phyloP scores from a whole-genome alignment of 2,797 vertebrate genomes.

The Distichodus sexfasciatus region DNA sequence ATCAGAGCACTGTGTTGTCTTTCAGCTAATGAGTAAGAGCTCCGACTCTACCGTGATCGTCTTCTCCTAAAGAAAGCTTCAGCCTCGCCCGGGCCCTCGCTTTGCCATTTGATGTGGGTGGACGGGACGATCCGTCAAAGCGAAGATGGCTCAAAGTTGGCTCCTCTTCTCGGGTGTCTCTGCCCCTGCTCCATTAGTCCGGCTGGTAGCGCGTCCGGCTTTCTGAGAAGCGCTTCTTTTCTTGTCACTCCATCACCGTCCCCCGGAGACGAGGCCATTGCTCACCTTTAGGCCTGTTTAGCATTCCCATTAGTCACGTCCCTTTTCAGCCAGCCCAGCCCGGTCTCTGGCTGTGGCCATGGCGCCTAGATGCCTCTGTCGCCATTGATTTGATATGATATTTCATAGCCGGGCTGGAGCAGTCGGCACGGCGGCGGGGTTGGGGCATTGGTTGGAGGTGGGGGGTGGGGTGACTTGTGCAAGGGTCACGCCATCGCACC shows the following conservation, averaged over 20 bases:
- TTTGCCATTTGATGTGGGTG: constrained; percentile 40
- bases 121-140: constrained; percentile 32
- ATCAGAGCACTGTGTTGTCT: neutral
- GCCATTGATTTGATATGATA: constrained; percentile 58
- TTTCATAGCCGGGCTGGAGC: constrained; percentile 50
- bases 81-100: constrained; percentile 21
- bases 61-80: constrained; percentile 4
- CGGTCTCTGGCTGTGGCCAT: too few relatives aligned
- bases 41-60: neutral
- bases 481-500: constrained; percentile 29
- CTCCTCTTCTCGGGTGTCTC: constrained; percentile 47
- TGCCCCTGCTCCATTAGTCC: constrained; percentile 44
- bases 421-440: constrained; percentile 32
- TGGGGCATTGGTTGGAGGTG: constrained; percentile 30
- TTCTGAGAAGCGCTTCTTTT: constrained; percentile 56
- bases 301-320: constrained; percentile 55
- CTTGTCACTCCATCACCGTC: constrained; percentile 54
- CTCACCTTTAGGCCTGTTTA: constrained; percentile 56
- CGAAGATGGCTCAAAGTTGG: constrained; percentile 38
- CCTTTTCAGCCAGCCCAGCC: constrained; percentile 50
- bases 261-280: constrained; percentile 47
- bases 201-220: constrained; percentile 41
- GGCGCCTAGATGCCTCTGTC: constrained; percentile 52
- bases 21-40: constrained; percentile 12
- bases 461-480: constrained; percentile 25